Evolutionary conservation across 2,113 vertebrate genomes (phyloP).

Genomic region (Pontoporia blainvillei): DNA sequence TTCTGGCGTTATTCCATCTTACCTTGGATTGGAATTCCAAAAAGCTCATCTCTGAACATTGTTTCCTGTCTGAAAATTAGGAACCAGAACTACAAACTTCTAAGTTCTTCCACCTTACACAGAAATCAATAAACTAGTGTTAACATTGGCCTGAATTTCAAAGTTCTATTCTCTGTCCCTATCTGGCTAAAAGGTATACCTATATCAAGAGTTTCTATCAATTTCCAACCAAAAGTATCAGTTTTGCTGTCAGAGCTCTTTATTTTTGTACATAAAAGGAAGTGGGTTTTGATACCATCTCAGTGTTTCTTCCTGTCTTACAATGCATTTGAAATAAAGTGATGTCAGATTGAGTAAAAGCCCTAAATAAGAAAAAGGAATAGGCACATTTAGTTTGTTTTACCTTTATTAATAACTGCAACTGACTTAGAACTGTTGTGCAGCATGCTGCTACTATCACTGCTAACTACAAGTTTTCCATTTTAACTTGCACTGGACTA

Average conservation of each 20-base stretch:
- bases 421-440: background rate
- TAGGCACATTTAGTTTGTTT: background rate
- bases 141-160: background rate
- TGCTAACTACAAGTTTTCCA: background rate
- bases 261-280: conserved; percentile 84
- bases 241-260: conserved; percentile 69
- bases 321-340: conserved; percentile 71
- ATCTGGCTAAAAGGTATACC: background rate
- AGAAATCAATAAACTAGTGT: background rate
- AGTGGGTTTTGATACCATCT: conserved; percentile 80
- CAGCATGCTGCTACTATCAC: background rate
- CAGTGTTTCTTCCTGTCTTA: conserved; percentile 80
- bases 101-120: conserved; percentile 16
- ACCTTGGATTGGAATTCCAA: conserved; percentile 69
- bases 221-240: conserved; percentile 65
- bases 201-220: conserved; percentile 59
- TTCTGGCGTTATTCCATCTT: conserved; percentile 43
- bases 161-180: background rate
- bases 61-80: conserved; percentile 46
- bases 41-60: conserved; percentile 65
- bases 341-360: conserved; percentile 60
- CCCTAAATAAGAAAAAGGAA: background rate
- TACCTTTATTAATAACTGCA: background rate
- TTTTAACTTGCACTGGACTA: background rate
- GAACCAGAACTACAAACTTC: background rate